Conservation (phyloP, 2,113 vertebrate genomes). For the Indicator indicator region DNA sequence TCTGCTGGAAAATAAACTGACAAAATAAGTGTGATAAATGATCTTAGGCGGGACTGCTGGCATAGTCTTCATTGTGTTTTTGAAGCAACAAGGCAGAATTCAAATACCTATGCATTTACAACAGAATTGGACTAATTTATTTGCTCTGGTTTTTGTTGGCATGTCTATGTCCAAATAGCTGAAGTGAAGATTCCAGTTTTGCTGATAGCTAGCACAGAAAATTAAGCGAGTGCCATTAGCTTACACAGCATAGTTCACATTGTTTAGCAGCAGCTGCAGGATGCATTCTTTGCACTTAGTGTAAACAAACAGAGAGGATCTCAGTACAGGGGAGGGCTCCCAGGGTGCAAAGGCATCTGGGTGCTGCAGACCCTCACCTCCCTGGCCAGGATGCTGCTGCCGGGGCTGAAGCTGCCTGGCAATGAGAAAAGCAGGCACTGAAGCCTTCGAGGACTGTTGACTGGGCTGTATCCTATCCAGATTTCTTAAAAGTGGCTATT, state of each 20-base stretch:
- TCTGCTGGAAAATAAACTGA: background rate
- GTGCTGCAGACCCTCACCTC: background rate
- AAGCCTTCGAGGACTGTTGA: background rate
- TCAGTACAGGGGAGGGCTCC: background rate
- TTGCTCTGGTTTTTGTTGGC: background rate
- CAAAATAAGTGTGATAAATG: background rate
- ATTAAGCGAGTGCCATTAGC: background rate
- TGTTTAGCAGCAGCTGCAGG: background rate
- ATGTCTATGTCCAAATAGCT: background rate
- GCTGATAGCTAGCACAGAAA: background rate
- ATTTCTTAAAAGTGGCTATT: background rate
- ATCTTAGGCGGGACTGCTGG: background rate
- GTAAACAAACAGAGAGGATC: background rate
- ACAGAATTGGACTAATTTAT: background rate
- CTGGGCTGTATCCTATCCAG: background rate
- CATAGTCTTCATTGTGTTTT: background rate
- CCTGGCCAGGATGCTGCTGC: background rate
- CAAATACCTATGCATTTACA: background rate
- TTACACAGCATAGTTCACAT: background rate
- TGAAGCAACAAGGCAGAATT: background rate
- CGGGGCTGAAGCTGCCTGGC: background rate
- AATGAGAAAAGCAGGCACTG: background rate
- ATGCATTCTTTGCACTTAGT: background rate
- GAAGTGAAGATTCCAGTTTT: slow-evolving; percentile 1
- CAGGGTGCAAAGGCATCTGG: background rate